These are phyloP conservation scores for Bombylius discolor DNA, from an alignment of 2,888 invertebrate genomes.

Conservation along the genomic window DNA sequence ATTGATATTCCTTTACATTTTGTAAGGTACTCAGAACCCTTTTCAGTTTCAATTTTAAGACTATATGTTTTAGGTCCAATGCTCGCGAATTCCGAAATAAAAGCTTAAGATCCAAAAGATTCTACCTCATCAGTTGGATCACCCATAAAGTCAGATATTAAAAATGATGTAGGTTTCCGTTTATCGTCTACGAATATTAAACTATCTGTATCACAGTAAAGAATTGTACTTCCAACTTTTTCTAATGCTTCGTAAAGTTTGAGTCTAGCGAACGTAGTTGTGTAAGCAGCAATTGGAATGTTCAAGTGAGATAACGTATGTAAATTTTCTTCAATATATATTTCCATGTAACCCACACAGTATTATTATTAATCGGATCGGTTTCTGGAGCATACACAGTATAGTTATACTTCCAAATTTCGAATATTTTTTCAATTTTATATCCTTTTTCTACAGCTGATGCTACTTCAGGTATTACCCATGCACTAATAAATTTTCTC, in stretches of 20 bases:
- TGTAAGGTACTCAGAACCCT: not conserved
- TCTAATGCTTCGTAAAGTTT: not conserved
- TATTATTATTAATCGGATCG: no score
- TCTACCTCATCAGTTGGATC: conserved; percentile 2
- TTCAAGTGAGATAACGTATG: not conserved
- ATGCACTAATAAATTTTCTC: no score
- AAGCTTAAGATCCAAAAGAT: not conserved
- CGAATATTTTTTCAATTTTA: no score
- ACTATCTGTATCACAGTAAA: not conserved
- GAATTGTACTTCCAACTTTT: not conserved
- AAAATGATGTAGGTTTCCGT: no score
- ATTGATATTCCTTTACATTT: conserved; percentile 1
- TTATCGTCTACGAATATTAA: no score
- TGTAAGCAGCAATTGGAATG: not conserved
- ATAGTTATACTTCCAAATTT: no score
- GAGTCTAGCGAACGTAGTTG: not conserved
- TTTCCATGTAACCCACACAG: no score
- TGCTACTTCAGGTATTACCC: no score
- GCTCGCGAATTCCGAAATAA: conserved; percentile 1
- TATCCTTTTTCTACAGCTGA: no score
- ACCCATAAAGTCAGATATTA: no score
- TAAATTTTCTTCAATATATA: not conserved
- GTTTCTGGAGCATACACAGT: no score
- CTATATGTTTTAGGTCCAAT: conserved; percentile 2
- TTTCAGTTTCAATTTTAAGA: not conserved